Evolutionary conservation across 1,140 invertebrate genomes (phyloP).

Genomic region (Caenorhabditis brenneri): DNA sequence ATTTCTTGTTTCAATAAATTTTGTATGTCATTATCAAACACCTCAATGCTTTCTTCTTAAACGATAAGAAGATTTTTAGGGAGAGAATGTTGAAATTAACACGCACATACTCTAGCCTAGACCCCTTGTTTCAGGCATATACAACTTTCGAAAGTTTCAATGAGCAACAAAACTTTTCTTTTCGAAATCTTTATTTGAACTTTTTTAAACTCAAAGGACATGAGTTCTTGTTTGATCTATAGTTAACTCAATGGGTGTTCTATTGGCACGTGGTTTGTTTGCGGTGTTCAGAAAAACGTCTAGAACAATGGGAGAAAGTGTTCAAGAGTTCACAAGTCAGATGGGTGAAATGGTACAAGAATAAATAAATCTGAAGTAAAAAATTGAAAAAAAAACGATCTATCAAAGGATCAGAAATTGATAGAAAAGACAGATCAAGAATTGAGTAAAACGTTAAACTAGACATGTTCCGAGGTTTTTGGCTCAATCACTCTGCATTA

Average conservation of each 20-base stretch:
- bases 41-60: too few species aligned
- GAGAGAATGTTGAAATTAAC: too few species aligned
- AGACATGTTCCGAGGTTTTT: too few species aligned
- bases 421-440: too few species aligned
- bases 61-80: too few species aligned
- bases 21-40: neutral
- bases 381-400: neutral
- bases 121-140: too few species aligned
- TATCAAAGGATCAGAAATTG: neutral
- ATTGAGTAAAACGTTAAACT: too few species aligned
- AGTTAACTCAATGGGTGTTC: neutral
- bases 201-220: neutral
- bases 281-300: neutral
- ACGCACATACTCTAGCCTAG: too few species aligned
- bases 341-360: neutral
- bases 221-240: neutral
- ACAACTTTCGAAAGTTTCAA: too few species aligned
- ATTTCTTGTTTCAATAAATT: neutral
- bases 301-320: neutral
- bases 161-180: too few species aligned
- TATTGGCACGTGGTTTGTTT: neutral
- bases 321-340: constrained; percentile 10
- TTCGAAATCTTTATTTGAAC: too few species aligned
- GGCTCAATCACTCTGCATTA: too few species aligned
- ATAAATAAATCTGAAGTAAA: neutral